Evolutionary conservation across 2,888 invertebrate species (phyloP).

Genomic region (Altica lythri): DNA sequence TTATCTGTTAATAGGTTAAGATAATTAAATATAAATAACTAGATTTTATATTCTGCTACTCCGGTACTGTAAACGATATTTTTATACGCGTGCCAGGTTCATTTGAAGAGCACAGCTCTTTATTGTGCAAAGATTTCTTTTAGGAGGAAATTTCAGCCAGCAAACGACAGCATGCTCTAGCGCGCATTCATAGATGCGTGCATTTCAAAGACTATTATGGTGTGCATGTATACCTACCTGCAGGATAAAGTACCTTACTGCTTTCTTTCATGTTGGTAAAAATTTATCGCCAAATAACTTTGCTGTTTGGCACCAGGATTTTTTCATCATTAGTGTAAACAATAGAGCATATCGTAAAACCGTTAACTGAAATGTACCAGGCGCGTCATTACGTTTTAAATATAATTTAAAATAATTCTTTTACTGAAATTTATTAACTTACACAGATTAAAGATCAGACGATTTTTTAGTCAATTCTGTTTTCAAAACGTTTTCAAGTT

Average conservation of each 20-base stretch:
- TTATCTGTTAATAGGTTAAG: too few relatives aligned
- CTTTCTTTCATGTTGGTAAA: slow-evolving; percentile 3
- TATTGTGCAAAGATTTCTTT: slow-evolving; percentile 38
- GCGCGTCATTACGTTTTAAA: too few relatives aligned
- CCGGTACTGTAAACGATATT: slow-evolving; percentile 21
- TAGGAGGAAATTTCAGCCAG: slow-evolving; percentile 30
- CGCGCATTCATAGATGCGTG: slow-evolving; percentile 33
- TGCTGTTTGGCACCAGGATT: too few relatives aligned
- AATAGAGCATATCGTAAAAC: too few relatives aligned
- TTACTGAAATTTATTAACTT: too few relatives aligned
- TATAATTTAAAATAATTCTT: too few relatives aligned
- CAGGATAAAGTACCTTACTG: not conserved
- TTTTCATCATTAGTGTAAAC: not conserved
- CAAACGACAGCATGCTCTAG: slow-evolving; percentile 35
- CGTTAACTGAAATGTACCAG: too few relatives aligned
- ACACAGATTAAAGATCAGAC: too few relatives aligned
- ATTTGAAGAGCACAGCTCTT: slow-evolving; percentile 42
- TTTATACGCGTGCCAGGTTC: slow-evolving; percentile 39
- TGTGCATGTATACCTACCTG: slow-evolving; percentile 8
- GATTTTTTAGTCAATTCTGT: too few relatives aligned
- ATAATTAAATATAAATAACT: too few relatives aligned
- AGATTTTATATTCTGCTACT: too few relatives aligned
- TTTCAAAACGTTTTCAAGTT: too few relatives aligned
- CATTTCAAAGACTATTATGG: slow-evolving; percentile 32
- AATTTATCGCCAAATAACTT: slow-evolving; percentile 6